Conservation (phyloP, 1,140 invertebrate genomes). For the Macrobrachium rosenbergii region DNA sequence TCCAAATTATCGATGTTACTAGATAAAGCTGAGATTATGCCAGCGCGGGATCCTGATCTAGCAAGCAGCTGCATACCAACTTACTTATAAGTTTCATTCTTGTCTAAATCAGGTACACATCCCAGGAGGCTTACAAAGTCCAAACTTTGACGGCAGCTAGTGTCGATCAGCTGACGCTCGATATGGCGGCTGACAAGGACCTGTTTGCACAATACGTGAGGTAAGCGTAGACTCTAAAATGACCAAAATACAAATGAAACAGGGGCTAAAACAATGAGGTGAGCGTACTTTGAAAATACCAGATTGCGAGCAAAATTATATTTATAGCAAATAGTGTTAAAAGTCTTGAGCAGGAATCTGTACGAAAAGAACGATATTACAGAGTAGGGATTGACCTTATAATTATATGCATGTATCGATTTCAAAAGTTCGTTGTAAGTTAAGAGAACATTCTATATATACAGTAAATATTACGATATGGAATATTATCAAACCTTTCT, state of each 20-base stretch:
- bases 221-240: constrained; percentile 73
- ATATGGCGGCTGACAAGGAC: constrained; percentile 85
- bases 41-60: neutral
- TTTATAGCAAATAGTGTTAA: neutral
- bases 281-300: too few relatives aligned
- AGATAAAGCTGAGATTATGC: neutral
- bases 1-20: too few relatives aligned
- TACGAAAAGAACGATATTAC: too few relatives aligned
- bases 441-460: too few relatives aligned
- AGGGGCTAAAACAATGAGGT: neutral
- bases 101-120: constrained; percentile 76
- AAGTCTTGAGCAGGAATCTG: neutral
- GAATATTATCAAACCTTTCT: too few relatives aligned
- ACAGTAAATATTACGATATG: too few relatives aligned
- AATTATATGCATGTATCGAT: neutral
- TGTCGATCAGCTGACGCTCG: constrained; percentile 87
- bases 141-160: constrained; percentile 83
- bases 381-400: too few relatives aligned
- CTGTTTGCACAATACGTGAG: constrained; percentile 91
- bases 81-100: neutral
- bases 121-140: constrained; percentile 85
- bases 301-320: too few relatives aligned
- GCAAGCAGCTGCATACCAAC: neutral
- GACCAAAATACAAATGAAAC: too few relatives aligned
- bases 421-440: too few relatives aligned